Conservation (phyloP, 2,113 vertebrate genomes). For the rat (Rattus norvegicus) region DNA sequence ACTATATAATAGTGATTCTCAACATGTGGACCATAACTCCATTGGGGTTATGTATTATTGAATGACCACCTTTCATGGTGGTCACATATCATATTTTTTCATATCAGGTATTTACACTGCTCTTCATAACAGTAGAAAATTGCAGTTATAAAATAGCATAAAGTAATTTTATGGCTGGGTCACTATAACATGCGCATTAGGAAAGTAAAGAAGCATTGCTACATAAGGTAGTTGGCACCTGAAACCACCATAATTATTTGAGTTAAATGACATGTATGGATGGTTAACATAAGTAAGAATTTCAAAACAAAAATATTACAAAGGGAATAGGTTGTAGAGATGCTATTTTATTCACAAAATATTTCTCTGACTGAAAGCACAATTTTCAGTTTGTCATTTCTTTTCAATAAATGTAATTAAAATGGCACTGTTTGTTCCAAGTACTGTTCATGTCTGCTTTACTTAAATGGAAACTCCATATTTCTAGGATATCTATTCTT, state of each 20-base stretch:
- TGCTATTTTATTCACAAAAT: constrained; percentile 17
- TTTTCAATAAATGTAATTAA: background rate
- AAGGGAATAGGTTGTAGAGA: fast-evolving
- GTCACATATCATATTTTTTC: background rate
- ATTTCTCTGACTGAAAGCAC: background rate
- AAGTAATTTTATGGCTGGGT: background rate
- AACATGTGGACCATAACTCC: background rate
- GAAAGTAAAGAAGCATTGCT: background rate
- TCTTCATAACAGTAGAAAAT: background rate
- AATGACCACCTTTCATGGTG: background rate
- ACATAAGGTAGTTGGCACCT: background rate
- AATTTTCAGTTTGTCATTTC: background rate
- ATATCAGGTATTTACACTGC: background rate
- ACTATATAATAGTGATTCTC: background rate
- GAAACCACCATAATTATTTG: background rate
- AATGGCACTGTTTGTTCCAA: background rate
- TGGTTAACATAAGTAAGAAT: background rate
- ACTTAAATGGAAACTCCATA: background rate
- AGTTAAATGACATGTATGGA: background rate
- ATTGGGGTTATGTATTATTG: background rate
- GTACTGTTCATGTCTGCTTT: background rate
- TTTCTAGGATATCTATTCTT: background rate
- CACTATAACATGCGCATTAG: background rate
- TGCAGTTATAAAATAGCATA: background rate
- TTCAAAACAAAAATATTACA: background rate